Conservation (phyloP, 2,797 vertebrate species). For the Macropus fuliginosus region DNA sequence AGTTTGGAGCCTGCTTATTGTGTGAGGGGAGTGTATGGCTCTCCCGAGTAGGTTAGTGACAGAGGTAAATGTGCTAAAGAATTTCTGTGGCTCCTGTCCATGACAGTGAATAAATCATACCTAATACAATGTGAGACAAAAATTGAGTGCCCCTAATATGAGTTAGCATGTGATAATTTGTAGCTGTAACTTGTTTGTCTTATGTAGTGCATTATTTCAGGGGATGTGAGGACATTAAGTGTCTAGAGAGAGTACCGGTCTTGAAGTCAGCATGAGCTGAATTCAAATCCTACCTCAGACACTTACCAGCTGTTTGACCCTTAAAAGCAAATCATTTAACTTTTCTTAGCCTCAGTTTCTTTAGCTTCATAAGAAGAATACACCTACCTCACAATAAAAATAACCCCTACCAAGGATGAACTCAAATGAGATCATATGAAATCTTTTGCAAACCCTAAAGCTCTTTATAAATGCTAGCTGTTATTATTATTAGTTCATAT, state of each 20-base stretch:
- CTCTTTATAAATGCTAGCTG: neutral
- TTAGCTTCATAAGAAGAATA: neutral
- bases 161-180: neutral
- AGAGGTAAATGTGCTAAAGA: neutral
- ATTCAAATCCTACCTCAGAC: neutral
- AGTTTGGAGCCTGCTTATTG: neutral
- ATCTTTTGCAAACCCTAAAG: neutral
- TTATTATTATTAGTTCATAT: neutral
- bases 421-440: neutral
- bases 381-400: neutral
- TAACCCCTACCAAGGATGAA: neutral
- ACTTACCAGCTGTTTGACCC: neutral
- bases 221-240: neutral
- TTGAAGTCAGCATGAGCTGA: neutral
- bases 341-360: neutral
- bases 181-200: neutral
- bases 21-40: neutral
- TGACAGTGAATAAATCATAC: neutral
- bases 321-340: neutral
- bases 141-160: neutral
- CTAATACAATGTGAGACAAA: neutral
- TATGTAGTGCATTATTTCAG: neutral
- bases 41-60: neutral
- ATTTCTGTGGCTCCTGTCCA: neutral
- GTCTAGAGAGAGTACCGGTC: neutral